Evolutionary conservation across 2,888 invertebrate genomes (phyloP).

Genomic region (Hemaris fuciformis): DNA sequence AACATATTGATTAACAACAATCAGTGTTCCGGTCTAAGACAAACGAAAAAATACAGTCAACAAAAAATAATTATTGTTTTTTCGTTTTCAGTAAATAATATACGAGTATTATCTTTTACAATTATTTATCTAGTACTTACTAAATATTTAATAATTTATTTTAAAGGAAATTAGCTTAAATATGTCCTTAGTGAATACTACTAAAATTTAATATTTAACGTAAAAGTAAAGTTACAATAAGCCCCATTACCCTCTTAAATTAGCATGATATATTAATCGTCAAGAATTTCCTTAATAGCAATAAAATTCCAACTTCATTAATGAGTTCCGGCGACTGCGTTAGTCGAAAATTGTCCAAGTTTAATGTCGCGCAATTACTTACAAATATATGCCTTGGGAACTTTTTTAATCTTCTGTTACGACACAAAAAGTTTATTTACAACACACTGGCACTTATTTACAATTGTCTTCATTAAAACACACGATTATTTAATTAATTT

Average conservation of each 20-base stretch:
- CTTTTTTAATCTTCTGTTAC: not conserved
- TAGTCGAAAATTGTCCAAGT: not conserved
- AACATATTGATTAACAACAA: no score
- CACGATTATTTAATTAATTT: not conserved
- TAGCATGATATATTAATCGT: not conserved
- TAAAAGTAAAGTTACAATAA: not conserved
- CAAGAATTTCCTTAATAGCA: not conserved
- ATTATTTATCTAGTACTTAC: no score
- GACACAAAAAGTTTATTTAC: not conserved
- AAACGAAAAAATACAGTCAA: no score
- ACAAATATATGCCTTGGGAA: not conserved
- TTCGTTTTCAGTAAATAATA: no score
- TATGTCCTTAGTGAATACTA: not conserved
- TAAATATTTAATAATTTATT: no score
- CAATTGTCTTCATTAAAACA: not conserved
- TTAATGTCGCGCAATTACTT: conserved; percentile 1
- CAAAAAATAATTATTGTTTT: no score
- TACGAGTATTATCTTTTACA: no score
- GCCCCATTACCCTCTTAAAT: not conserved
- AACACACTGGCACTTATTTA: not conserved
- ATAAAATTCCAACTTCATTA: not conserved
- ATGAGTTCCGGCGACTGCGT: not conserved
- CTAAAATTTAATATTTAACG: not conserved
- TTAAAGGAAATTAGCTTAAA: no score
- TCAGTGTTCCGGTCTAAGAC: no score